These are phyloP conservation scores for Carpatolechia fugitivella DNA, from an alignment of 2,888 invertebrate species.

Conservation along the genomic window DNA sequence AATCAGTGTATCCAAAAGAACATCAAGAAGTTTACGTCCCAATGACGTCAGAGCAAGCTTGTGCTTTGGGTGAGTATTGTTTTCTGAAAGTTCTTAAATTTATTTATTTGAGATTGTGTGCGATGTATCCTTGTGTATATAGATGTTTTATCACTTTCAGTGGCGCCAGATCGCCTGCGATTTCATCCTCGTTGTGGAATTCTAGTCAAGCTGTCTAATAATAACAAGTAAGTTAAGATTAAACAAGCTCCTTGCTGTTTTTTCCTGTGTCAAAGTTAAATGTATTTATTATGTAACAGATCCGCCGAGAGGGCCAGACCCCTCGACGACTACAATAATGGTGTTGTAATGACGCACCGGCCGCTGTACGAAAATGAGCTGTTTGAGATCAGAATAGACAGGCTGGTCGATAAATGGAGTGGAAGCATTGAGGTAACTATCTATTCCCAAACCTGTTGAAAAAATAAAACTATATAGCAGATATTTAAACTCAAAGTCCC, in stretches of 20 bases:
- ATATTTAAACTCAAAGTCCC: too few species aligned
- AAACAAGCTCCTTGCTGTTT: not conserved
- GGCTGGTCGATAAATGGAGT: slow-evolving; percentile 96
- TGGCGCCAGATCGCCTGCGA: slow-evolving; percentile 82
- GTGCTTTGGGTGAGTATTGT: slow-evolving; percentile 41
- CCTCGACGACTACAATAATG: slow-evolving; percentile 96
- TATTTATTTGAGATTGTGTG: not conserved
- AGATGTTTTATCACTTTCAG: slow-evolving; percentile 34
- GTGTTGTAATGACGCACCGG: slow-evolving; percentile 96
- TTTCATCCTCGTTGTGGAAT: slow-evolving; percentile 95
- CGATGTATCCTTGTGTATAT: not conserved
- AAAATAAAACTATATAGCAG: too few species aligned
- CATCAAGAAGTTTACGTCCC: slow-evolving; percentile 42
- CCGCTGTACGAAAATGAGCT: slow-evolving; percentile 92
- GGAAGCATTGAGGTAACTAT: slow-evolving; percentile 93
- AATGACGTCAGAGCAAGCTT: slow-evolving; percentile 47
- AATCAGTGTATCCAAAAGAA: slow-evolving; percentile 34
- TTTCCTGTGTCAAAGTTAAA: not conserved
- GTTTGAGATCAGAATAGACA: slow-evolving; percentile 96
- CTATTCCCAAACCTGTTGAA: too few species aligned
- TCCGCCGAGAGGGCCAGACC: slow-evolving; percentile 93
- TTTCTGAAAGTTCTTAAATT: not conserved
- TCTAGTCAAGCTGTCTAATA: slow-evolving; percentile 90
- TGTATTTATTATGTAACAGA: slow-evolving; percentile 57
- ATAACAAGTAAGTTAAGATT: slow-evolving; percentile 69